Conservation (phyloP, 2,888 invertebrate species). For the Hydroisotoma schaefferi region DNA sequence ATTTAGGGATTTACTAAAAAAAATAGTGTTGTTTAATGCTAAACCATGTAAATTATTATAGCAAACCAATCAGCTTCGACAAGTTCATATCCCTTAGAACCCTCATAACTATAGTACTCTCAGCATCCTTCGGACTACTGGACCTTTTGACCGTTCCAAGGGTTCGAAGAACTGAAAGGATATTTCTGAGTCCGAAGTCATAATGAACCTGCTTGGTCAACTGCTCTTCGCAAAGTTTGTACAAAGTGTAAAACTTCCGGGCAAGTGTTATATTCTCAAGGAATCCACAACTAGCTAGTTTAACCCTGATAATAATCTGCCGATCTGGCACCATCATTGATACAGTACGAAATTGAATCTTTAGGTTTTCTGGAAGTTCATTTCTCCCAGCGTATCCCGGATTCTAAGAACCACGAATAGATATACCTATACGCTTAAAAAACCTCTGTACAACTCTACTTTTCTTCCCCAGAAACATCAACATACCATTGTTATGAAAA, state of each 20-base stretch:
- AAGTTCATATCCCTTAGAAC: conserved; percentile 95
- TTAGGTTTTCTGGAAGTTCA: conserved; percentile 74
- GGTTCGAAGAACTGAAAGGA: conserved; percentile 87
- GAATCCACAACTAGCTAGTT: conserved; percentile 93
- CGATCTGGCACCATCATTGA: conserved; percentile 96
- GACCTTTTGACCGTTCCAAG: conserved; percentile 87
- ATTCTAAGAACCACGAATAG: conserved; percentile 70
- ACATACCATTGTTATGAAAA: conserved; percentile 91
- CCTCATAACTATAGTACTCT: conserved; percentile 94
- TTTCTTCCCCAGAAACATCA: too few species aligned
- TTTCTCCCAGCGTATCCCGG: conserved; percentile 61
- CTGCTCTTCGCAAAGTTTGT: conserved; percentile 95
- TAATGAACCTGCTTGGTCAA: conserved; percentile 97
- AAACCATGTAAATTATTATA: conserved; percentile 4
- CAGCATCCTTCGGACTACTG: conserved; percentile 79
- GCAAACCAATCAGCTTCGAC: conserved; percentile 75
- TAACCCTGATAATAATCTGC: conserved; percentile 94
- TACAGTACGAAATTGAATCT: conserved; percentile 95
- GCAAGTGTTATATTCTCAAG: conserved; percentile 91
- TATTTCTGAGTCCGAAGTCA: conserved; percentile 93
- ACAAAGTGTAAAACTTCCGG: conserved; percentile 91
- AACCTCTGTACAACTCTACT: too few species aligned
- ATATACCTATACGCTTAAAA: neutral
- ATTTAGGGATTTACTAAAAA: neutral
- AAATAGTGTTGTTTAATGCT: neutral